Evolutionary conservation across 1,140 invertebrate species (phyloP), one percentile per base, ranked within the genome.

Genomic region (Zeugodacus cucurbitae): DNA sequence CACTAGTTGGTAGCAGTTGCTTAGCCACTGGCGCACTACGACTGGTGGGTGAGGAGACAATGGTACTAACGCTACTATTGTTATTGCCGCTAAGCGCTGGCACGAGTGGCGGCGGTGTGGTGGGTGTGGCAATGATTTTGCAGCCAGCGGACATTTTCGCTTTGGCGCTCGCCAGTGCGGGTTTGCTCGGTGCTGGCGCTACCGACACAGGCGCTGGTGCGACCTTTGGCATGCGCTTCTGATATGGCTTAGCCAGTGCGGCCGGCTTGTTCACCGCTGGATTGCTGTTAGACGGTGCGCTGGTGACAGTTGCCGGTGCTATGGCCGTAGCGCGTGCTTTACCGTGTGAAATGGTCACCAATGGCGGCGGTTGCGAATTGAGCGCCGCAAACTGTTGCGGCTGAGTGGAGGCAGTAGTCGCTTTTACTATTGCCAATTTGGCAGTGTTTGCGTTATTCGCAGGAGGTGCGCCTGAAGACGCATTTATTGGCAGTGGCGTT

Each of bases 51-150:
- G 74, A 7, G 7, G 44, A 86, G 3, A 20, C 54, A 7, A 58
- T 32, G 26, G 7, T 58, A 29, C 29, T 32, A 78, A 10, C 59
- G 10, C 41, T 34, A 58, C 22, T 37, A 41, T 58, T 62, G 34
- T 11, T 44, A 22, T 10, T 74, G 32, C 74, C 64, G 54, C 34
- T 67, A 4, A 67, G 59, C 22, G 87, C 62, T 32, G 87, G 92
- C 87, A 93, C 92, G 20, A 93, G 44, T 3, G 92, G 92, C 3
- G 92, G 92, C 20, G 92, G 92, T 20, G 92, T 93, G 11, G 92
- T 93, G 32, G 92, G 92, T 59, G 92, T 92, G 44, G 92, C 92
- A 62, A 93, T 92, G 32, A 91, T 89, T 87, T 89, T 89, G 29
- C 89, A 85, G 6, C 57, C 59, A 14, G 85, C 59, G 17, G 88